Conservation (phyloP, 1,140 invertebrate species). For the Drosophila navojoa region DNA sequence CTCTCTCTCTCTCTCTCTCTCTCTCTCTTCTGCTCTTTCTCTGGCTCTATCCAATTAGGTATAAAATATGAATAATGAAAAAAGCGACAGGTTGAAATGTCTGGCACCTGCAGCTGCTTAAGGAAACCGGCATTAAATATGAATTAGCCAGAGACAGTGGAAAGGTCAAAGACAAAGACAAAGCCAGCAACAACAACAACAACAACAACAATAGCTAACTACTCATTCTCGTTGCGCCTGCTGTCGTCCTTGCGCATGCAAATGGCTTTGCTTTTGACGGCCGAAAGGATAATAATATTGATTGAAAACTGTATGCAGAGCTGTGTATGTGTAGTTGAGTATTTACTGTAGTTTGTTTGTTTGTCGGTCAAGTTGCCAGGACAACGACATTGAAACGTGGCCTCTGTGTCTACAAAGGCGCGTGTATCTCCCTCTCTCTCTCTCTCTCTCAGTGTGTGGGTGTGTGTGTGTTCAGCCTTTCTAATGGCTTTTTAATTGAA, state of each 20-base stretch:
- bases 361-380: slow-evolving; percentile 55
- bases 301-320: slow-evolving; percentile 37
- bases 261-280: slow-evolving; percentile 68
- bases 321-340: slow-evolving; percentile 6
- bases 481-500: slow-evolving; percentile 79
- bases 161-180: slow-evolving; percentile 4
- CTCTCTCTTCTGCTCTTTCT: background rate
- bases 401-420: slow-evolving; percentile 19
- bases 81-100: slow-evolving; percentile 54
- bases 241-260: slow-evolving; percentile 66
- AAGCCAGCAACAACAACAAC: background rate
- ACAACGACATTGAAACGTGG: slow-evolving; percentile 62
- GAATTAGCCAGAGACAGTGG: slow-evolving; percentile 50
- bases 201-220: slow-evolving; percentile 26
- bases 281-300: slow-evolving; percentile 74
- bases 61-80: slow-evolving; percentile 64
- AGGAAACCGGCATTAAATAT: slow-evolving; percentile 67
- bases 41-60: slow-evolving; percentile 31
- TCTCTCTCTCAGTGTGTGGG: background rate
- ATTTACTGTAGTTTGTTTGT: slow-evolving; percentile 55
- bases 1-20: background rate
- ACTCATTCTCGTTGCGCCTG: background rate
- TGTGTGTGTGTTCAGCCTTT: slow-evolving; percentile 21
- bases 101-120: slow-evolving; percentile 53
- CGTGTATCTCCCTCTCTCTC: background rate